Evolutionary conservation across 2,888 invertebrate species (phyloP).

Genomic region (Acleris cristana): DNA sequence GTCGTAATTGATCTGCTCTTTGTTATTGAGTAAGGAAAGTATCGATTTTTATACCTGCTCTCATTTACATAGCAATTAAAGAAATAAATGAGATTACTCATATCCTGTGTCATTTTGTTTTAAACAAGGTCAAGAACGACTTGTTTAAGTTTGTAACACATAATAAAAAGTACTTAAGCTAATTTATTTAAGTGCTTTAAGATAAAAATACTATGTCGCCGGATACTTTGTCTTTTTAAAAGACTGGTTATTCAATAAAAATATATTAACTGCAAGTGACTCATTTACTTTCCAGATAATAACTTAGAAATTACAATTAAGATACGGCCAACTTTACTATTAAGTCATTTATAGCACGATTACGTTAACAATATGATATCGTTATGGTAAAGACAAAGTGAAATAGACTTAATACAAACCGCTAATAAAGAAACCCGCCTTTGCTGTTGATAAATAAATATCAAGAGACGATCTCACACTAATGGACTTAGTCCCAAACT

Average conservation of each 20-base stretch:
- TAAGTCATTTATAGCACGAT: too few relatives aligned
- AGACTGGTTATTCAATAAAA: background rate
- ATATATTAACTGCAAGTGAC: background rate
- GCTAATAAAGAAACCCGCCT: too few relatives aligned
- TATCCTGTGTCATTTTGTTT: constrained; percentile 29
- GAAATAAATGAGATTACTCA: constrained; percentile 34
- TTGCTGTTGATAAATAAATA: too few relatives aligned
- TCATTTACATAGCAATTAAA: constrained; percentile 33
- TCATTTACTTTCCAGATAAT: too few relatives aligned
- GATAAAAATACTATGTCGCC: constrained; percentile 12
- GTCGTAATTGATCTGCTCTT: constrained; percentile 21
- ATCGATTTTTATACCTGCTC: constrained; percentile 14
- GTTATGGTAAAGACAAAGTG: background rate
- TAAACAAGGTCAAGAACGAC: constrained; percentile 33
- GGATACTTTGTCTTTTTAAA: constrained; percentile 6
- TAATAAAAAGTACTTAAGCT: constrained; percentile 18
- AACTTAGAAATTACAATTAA: too few relatives aligned
- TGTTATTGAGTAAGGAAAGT: constrained; percentile 18
- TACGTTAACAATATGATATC: too few relatives aligned
- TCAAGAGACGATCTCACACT: too few relatives aligned
- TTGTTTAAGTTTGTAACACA: constrained; percentile 22
- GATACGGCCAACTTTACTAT: too few relatives aligned
- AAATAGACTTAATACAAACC: too few relatives aligned
- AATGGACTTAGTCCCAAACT: too few relatives aligned
- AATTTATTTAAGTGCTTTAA: constrained; percentile 24